Evolutionary conservation across 2,888 invertebrate species (phyloP).

Genomic region (Oscheius sp.): DNA sequence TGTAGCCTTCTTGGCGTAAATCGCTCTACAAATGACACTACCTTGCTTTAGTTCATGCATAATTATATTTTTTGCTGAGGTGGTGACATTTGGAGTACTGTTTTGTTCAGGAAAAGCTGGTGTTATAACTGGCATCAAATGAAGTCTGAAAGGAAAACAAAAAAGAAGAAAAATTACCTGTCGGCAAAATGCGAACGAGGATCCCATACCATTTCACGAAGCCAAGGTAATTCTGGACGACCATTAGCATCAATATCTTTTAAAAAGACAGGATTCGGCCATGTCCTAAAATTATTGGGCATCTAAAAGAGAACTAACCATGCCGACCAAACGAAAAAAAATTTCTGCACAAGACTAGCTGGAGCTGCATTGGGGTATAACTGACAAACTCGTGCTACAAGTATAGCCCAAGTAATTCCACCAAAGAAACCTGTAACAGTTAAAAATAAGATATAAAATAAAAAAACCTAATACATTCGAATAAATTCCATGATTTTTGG

Average conservation of each 20-base stretch:
- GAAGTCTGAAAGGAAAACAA: slow-evolving; percentile 75
- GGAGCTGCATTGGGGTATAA: slow-evolving; percentile 95
- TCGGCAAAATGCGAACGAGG: slow-evolving; percentile 76
- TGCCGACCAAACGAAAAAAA: slow-evolving; percentile 95
- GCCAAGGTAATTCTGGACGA: slow-evolving; percentile 77
- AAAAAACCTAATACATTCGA: slow-evolving; percentile 85
- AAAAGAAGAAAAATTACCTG: background rate
- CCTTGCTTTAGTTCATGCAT: slow-evolving; percentile 84
- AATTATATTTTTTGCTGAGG: slow-evolving; percentile 90
- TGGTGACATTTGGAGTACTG: slow-evolving; percentile 96
- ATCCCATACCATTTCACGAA: slow-evolving; percentile 82
- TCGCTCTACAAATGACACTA: slow-evolving; percentile 70
- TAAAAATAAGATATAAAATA: no score
- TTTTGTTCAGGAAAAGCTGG: slow-evolving; percentile 99
- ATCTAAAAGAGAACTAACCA: no score
- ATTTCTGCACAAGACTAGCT: slow-evolving; percentile 92
- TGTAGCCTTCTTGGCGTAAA: slow-evolving; percentile 82
- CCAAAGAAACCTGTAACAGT: slow-evolving; percentile 79
- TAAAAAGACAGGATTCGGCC: slow-evolving; percentile 96
- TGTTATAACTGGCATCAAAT: slow-evolving; percentile 99
- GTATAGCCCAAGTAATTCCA: slow-evolving; percentile 99
- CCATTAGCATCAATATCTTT: slow-evolving; percentile 79
- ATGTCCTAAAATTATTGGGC: slow-evolving; percentile 76
- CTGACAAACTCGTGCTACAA: slow-evolving; percentile 97
- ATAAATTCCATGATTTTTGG: slow-evolving; percentile 80